These are phyloP conservation scores for Xiphydria camelus DNA, from an alignment of 2,888 invertebrate species.

Conservation along the genomic window DNA sequence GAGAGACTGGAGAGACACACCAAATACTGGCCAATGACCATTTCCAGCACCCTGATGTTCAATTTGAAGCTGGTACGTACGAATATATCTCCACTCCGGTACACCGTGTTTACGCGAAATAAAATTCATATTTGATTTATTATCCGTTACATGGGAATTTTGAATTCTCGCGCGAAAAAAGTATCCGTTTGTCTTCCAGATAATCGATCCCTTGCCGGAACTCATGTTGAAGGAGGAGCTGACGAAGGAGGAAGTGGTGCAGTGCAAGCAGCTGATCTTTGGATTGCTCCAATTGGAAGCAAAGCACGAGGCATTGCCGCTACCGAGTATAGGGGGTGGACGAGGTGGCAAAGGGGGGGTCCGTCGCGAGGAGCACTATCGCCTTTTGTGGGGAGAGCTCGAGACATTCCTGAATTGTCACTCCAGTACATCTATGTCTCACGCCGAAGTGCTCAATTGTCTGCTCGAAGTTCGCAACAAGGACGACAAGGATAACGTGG, in stretches of 20 bases:
- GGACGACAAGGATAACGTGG: constrained; percentile 64
- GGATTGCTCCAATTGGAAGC: constrained; percentile 80
- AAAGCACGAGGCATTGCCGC: constrained; percentile 78
- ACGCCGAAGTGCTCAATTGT: constrained; percentile 77
- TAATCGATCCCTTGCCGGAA: constrained; percentile 78
- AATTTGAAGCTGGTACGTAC: constrained; percentile 72
- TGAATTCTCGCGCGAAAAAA: background rate
- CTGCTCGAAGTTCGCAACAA: constrained; percentile 72
- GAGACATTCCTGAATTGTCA: constrained; percentile 81
- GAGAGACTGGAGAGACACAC: constrained; percentile 76
- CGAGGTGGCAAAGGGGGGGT: constrained; percentile 58
- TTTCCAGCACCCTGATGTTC: constrained; percentile 85
- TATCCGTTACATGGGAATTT: no score
- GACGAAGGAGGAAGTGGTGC: constrained; percentile 82
- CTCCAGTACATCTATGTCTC: constrained; percentile 66
- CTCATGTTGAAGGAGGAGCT: constrained; percentile 81
- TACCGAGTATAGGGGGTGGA: constrained; percentile 71
- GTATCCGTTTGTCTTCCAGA: constrained; percentile 61
- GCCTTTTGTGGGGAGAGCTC: constrained; percentile 86
- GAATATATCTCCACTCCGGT: background rate
- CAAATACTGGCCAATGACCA: constrained; percentile 86
- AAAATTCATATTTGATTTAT: no score
- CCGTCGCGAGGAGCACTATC: constrained; percentile 84
- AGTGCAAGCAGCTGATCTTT: constrained; percentile 84
- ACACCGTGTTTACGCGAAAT: no score